Base-by-base conservation (phyloP, 2,888 invertebrate species). In the Ethmia dodecea region DNA sequence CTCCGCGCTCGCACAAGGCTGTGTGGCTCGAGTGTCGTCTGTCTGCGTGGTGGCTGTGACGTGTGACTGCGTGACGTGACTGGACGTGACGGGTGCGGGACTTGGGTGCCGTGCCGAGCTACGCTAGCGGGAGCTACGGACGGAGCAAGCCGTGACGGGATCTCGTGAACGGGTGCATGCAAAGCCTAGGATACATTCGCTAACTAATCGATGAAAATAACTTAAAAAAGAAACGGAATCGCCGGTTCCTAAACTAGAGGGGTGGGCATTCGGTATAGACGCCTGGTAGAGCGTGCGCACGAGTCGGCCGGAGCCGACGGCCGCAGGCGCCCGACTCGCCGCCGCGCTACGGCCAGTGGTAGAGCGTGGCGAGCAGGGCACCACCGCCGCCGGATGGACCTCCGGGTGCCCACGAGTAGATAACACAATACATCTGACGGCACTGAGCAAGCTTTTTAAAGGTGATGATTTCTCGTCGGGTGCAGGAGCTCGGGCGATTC, bases 361-460 rank as follows among this genome's bases (percentile, higher is more conserved):
- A 14, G 33, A 46, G 52, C 54, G 26, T 37, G 18, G 37, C 31
- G 45, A 52, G 66, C 68, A 55, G 60, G 37, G 30, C 43, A 42
- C 25, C 41, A 34, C 45, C 45, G 55, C 49, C 62, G 37, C 40
- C 45, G 49, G 43, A n/a, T n/a, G 52, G 45, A 60, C 59, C 49
- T 62, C 54, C 62, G 52, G 42, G 79, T 80, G 70, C 48, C 56
- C 70, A 60, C 79, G 86, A 86, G 87, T 87, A 87, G 86, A 86
- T 83, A 64, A 86, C 86, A 83, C 83, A 87, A 87, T 86, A 87
- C 87, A 87, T 83, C 86, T 86, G 87, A 86, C 87, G 87, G 83
- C 84, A 86, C 87, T 87, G 86, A 87, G 84, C 84, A 86, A 86
- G 84, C 84, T 83, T 79, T 73, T 60, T 67, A 60, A 67, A 25